Percentiles rank a stretch among this genome's conserved stretches.
phyloP scores from a whole-genome alignment of 2,888 invertebrate genomes.

The Asteroscopus sphinx region DNA sequence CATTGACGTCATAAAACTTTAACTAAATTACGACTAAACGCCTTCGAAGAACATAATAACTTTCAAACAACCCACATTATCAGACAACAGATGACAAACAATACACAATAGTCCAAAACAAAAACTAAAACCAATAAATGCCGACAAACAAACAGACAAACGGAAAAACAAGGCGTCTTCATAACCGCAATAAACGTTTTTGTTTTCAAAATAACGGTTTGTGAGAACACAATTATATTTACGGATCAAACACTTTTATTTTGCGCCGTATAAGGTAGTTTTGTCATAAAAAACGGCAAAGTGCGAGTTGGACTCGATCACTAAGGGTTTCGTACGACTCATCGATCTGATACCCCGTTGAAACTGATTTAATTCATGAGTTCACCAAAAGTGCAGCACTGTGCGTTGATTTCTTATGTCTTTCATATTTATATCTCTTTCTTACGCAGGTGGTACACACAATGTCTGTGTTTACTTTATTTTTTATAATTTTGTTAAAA shows the following conservation, averaged over 20 bases:
- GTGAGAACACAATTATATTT: slow-evolving; percentile 24
- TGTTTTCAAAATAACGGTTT: slow-evolving; percentile 61
- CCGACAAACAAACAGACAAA: slow-evolving; percentile 58
- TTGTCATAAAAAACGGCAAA: slow-evolving; percentile 17
- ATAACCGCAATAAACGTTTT: slow-evolving; percentile 74
- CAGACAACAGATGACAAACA: slow-evolving; percentile 38
- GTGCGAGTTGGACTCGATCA: too few species aligned
- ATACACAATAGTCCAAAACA: slow-evolving; percentile 30
- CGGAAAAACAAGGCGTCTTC: slow-evolving; percentile 59
- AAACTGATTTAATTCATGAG: too few species aligned
- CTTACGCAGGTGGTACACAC: too few species aligned
- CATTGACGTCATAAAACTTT: slow-evolving; percentile 30
- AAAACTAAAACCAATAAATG: slow-evolving; percentile 39
- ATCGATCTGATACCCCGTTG: too few species aligned
- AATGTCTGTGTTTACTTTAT: too few species aligned
- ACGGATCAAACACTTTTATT: slow-evolving; percentile 14
- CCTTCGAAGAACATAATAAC: slow-evolving; percentile 41
- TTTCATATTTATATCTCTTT: too few species aligned
- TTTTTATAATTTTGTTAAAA: too few species aligned
- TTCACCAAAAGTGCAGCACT: too few species aligned
- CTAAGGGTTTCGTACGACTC: too few species aligned
- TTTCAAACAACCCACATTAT: slow-evolving; percentile 41
- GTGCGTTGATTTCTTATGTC: too few species aligned
- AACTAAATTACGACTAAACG: slow-evolving; percentile 18
- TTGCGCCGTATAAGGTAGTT: slow-evolving; percentile 11